These are phyloP conservation scores for Malthinus flaveolus DNA, from an alignment of 2,888 invertebrate species.

Conservation along the genomic window DNA sequence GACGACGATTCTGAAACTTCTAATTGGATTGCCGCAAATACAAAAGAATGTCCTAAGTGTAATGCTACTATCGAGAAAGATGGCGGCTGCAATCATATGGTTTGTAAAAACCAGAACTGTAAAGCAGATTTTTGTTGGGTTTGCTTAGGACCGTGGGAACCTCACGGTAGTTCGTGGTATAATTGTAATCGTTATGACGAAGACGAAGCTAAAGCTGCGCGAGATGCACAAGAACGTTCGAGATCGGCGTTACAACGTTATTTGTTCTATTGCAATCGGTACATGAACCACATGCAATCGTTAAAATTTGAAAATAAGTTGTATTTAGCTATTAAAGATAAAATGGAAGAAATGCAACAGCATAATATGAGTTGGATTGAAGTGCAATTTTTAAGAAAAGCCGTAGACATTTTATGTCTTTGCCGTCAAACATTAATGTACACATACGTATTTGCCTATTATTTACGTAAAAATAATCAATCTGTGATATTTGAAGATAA, in stretches of 20 bases:
- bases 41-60: conserved; percentile 99
- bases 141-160: conserved; percentile 98
- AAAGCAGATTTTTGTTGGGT: conserved; percentile 99
- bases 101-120: conserved; percentile 97
- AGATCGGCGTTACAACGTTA: conserved; percentile 95
- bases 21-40: conserved; percentile 99
- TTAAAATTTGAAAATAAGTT: conserved; percentile 97
- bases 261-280: conserved; percentile 92
- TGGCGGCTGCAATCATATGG: conserved; percentile 99
- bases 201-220: conserved; percentile 93
- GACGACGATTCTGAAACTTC: conserved; percentile 99
- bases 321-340: conserved; percentile 93
- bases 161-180: conserved; percentile 96
- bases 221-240: conserved; percentile 96
- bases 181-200: conserved; percentile 97
- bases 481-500: conserved; percentile 99
- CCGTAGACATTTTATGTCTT: conserved; percentile 94
- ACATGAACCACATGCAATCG: conserved; percentile 99
- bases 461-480: conserved; percentile 97
- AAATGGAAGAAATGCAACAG: conserved; percentile 99
- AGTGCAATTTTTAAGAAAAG: conserved; percentile 97
- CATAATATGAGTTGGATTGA: conserved; percentile 99
- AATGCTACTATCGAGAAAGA: conserved; percentile 95
- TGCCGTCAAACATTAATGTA: conserved; percentile 99
- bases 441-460: conserved; percentile 99